phyloP scores from a whole-genome alignment of 2,797 vertebrate species.

The Yasuhikotakia modesta region DNA sequence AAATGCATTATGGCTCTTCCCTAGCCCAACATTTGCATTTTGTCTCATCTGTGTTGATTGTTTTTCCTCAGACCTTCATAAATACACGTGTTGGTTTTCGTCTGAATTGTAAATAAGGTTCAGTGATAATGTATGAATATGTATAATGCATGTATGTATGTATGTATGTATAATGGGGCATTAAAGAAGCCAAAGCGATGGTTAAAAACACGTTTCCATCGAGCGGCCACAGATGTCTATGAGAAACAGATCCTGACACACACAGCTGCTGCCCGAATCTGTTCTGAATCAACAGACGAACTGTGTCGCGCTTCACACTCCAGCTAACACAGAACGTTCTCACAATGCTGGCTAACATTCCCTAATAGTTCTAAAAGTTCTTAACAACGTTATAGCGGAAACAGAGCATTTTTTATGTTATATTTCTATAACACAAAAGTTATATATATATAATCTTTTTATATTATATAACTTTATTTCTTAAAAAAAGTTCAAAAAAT shows the following conservation, averaged over 20 bases:
- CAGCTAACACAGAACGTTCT: no score
- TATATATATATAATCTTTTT: no score
- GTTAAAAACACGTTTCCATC: slow-evolving; percentile 85
- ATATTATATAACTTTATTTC: no score
- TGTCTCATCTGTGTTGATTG: neutral
- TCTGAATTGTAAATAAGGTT: neutral
- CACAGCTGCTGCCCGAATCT: slow-evolving; percentile 69
- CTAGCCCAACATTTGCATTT: neutral
- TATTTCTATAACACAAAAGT: no score
- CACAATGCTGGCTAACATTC: no score
- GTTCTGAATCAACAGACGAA: slow-evolving; percentile 39
- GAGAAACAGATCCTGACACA: slow-evolving; percentile 78
- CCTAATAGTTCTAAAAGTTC: no score
- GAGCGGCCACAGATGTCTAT: slow-evolving; percentile 90
- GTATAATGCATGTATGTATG: no score
- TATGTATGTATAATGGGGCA: neutral
- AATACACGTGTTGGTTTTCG: neutral
- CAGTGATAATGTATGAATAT: neutral
- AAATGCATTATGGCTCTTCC: neutral
- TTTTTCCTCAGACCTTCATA: neutral
- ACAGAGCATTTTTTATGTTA: no score
- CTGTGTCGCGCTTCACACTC: slow-evolving; percentile 48
- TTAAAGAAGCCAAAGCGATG: slow-evolving; percentile 57
- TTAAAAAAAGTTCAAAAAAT: no score
- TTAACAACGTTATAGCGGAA: no score